Evolutionary conservation across 2,113 vertebrate species (phyloP), one percentile per base, ranked within the genome.

Genomic region (Heterotis niloticus): DNA sequence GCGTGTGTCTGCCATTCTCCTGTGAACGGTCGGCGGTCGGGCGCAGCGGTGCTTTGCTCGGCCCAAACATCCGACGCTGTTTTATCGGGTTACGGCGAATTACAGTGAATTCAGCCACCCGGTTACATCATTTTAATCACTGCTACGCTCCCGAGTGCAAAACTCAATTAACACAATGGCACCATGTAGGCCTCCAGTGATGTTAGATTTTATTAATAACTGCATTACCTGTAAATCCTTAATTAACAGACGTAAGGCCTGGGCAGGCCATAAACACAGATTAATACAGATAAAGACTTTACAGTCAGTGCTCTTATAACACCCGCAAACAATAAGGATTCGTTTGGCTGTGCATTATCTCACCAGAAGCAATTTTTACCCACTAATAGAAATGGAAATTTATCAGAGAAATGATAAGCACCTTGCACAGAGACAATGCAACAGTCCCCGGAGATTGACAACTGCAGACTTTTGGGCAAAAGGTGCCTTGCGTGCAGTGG

Each of bases 201-300:
- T 74, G 51, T 17, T 74, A 74, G 71, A 74, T 72, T 74, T 57
- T 74, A 26, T 74, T 74, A 57, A 74, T 74, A 74, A 74, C 52
- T 57, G 54, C 71, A 24, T 28, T 54, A 74, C 71, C 71, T 59
- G 71, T 59, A 74, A 59, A 74, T 74, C 71, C 71, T 74, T 74
- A 59, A 74, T 57, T 74, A 74, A 59, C 54, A 57, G 16, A 23
- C 24, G 5, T 74, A 51, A 57, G 52, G 26, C 52, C 51, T 26
- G 51, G 51, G 44, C 23, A 72, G 18, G 70, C 44, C 70, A 17
- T 1, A 62, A 26, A 16, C 51, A 24, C 71, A 74, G 23, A 74
- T 74, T 74, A 74, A 23, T 24, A n/a, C 57, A 54, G 59, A 62
- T 5, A 59, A 59, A 14, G 28, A 74, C 56, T 59, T 52, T 26